These are phyloP conservation scores for Cnemophilus loriae DNA, from an alignment of 2,113 vertebrate species.

Conservation along the genomic window DNA sequence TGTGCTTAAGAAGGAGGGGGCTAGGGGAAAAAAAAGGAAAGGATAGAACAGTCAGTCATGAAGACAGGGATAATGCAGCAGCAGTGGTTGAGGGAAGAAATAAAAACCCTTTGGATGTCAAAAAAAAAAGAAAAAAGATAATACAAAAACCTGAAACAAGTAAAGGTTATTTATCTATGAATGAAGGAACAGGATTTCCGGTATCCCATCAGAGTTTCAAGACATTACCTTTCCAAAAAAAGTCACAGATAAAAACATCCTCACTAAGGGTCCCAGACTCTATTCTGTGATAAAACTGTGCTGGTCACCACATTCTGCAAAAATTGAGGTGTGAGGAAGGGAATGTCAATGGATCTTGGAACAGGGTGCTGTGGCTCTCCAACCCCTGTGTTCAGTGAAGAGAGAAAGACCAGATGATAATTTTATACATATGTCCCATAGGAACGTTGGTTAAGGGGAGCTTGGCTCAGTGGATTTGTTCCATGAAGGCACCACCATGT, in stretches of 20 bases:
- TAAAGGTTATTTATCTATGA: background rate
- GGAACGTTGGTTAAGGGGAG: background rate
- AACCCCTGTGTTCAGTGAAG: background rate
- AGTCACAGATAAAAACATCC: background rate
- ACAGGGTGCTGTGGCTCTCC: background rate
- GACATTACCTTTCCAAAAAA: background rate
- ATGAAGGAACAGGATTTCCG: background rate
- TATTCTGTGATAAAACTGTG: background rate
- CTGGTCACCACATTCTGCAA: background rate
- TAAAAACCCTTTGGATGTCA: background rate
- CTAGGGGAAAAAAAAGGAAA: background rate
- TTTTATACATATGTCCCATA: background rate
- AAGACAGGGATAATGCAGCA: background rate
- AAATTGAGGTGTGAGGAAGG: background rate
- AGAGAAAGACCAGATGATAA: background rate
- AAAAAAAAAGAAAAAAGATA: background rate
- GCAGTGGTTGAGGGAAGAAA: background rate
- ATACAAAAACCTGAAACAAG: background rate
- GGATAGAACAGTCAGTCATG: background rate
- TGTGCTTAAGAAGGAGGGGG: background rate
- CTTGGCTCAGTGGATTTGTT: background rate
- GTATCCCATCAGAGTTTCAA: background rate
- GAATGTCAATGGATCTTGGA: background rate
- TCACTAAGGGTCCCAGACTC: background rate
- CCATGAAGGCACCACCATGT: background rate